These are phyloP conservation scores for Andrena trimmerana DNA, from an alignment of 2,888 invertebrate species.

Conservation along the genomic window DNA sequence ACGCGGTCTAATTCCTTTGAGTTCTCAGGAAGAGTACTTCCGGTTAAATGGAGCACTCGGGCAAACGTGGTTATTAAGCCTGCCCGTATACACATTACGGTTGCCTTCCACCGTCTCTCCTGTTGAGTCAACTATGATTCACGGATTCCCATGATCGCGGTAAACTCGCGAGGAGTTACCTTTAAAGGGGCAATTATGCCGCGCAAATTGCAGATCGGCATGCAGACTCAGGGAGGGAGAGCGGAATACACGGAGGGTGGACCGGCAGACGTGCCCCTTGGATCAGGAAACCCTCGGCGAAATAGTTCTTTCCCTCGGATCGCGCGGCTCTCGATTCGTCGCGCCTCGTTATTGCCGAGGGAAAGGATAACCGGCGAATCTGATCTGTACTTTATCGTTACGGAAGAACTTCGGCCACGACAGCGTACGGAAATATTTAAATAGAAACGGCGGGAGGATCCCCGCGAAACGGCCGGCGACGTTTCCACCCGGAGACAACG, in stretches of 20 bases:
- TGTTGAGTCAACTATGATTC: slow-evolving; percentile 21
- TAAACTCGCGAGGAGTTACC: slow-evolving; percentile 16
- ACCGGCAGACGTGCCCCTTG: neutral
- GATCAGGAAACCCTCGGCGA: neutral
- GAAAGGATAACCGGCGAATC: too few relatives aligned
- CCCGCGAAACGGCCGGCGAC: too few relatives aligned
- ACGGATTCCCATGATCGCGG: slow-evolving; percentile 1
- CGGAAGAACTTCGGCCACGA: too few relatives aligned
- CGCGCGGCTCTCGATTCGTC: too few relatives aligned
- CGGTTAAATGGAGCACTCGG: slow-evolving; percentile 43
- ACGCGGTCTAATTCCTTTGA: slow-evolving; percentile 51
- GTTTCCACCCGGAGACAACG: too few relatives aligned
- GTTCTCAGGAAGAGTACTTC: slow-evolving; percentile 48
- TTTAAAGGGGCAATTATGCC: slow-evolving; percentile 20
- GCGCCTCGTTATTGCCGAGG: too few relatives aligned
- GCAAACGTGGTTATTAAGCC: slow-evolving; percentile 52
- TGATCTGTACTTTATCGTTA: too few relatives aligned
- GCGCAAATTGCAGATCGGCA: slow-evolving; percentile 14
- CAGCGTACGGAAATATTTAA: too few relatives aligned
- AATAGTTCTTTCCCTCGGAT: too few relatives aligned
- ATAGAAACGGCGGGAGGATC: too few relatives aligned
- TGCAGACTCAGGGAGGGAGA: neutral
- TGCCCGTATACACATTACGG: slow-evolving; percentile 22
- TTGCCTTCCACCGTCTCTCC: slow-evolving; percentile 28
- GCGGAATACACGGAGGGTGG: too few relatives aligned